These are phyloP conservation scores for Clarias laeviceps DNA, from an alignment of 2,797 vertebrate genomes.

Conservation along the genomic window DNA sequence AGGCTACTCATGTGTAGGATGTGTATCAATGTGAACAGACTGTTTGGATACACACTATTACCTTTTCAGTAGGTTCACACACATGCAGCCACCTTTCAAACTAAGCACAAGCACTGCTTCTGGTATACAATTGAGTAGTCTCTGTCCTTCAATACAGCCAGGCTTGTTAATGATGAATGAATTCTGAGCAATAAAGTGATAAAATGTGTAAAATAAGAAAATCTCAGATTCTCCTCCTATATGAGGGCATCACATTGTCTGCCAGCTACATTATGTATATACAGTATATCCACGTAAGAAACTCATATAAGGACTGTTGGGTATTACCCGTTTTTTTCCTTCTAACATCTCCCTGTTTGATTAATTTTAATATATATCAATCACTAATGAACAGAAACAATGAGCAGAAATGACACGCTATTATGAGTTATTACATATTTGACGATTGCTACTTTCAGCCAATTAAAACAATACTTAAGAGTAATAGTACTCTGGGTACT, in stretches of 20 bases:
- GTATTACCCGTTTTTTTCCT: too few species aligned
- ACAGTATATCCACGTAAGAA: too few species aligned
- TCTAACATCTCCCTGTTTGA: too few species aligned
- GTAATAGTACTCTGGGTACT: neutral
- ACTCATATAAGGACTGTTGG: too few species aligned
- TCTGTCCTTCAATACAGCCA: neutral
- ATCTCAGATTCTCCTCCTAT: too few species aligned
- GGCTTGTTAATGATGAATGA: neutral
- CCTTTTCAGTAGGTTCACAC: neutral
- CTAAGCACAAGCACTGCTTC: neutral
- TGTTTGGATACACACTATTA: conserved; percentile 9
- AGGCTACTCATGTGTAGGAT: neutral
- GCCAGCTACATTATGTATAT: too few species aligned
- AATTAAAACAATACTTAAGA: neutral
- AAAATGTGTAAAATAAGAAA: neutral
- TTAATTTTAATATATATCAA: too few species aligned
- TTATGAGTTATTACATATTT: neutral
- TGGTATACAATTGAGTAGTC: neutral
- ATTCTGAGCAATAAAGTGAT: neutral
- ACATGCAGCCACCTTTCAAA: neutral
- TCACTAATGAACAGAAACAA: too few species aligned
- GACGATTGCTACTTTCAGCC: neutral
- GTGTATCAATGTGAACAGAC: neutral
- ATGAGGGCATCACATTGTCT: too few species aligned
- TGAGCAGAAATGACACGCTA: too few species aligned